Percentiles rank a stretch among this genome's conserved stretches.
These are phyloP conservation scores for Agapornis roseicollis DNA, from an alignment of 2,113 vertebrate species.

Conservation along the genomic window DNA sequence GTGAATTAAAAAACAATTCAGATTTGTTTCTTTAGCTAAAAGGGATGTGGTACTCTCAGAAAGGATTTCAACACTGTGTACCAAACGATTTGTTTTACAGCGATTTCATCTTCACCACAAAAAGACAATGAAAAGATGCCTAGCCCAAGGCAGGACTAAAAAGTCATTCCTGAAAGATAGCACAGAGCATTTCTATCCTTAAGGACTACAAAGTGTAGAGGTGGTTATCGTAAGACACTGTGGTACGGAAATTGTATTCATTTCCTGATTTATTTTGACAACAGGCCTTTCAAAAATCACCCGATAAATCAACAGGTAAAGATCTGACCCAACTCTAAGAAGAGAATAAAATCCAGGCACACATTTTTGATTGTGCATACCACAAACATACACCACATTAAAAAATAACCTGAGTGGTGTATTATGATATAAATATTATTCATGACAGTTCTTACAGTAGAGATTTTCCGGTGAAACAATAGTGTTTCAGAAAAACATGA, in stretches of 20 bases:
- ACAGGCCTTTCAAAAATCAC: not conserved
- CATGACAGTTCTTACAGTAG: not conserved
- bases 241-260: not conserved
- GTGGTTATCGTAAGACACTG: not conserved
- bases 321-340: not conserved
- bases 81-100: not conserved
- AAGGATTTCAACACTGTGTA: not conserved
- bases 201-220: not conserved
- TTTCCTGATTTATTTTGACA: not conserved
- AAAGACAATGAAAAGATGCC: not conserved
- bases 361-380: not conserved
- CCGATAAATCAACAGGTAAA: not conserved
- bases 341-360: not conserved
- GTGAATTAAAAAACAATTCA: not conserved
- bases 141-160: not conserved
- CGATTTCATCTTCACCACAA: not conserved
- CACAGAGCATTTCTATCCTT: not conserved
- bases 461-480: not conserved
- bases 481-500: not conserved
- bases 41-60: not conserved
- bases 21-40: not conserved
- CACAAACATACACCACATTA: not conserved
- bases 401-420: not conserved
- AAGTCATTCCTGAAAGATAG: not conserved
- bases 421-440: not conserved